Base-by-base conservation (phyloP, 2,888 invertebrate species). In the Trypoxylon attenuatum region DNA sequence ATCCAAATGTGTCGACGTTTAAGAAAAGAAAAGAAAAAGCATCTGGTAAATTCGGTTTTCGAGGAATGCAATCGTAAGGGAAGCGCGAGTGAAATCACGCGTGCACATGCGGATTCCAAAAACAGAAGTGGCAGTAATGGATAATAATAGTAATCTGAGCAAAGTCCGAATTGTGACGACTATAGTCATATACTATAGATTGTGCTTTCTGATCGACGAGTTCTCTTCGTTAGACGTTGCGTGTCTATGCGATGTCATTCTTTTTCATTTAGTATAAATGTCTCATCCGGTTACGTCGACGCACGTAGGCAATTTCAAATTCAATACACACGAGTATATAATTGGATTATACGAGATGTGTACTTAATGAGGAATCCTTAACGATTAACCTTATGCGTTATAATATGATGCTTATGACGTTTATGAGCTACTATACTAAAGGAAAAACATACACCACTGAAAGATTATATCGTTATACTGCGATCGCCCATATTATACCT, bases 361-460 rank as follows among this genome's bases (percentile, higher is more conserved):
- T 80, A 81, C 72, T 82, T 79, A 80, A 78, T 66, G 63, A 77
- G 71, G 69, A 77, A 74, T 74, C 67, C 79, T 83, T 81, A 82
- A 77, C 59, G 73, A 79, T 79, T 73, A 71, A 69, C 79, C 71
- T 81, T 84, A 82, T 70, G 77, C 76, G 73, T 82, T 81, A 72
- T 63, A 82, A 78, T 80, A 73, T 81, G 81, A 84, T 83, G 83
- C 83, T 84, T 84, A 84, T 84, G 82, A 80, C 72, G n/a, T 82
- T 82, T 82, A 83, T 81, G 77, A 80, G 76, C 82, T 84, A 83
- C 76, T 66, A 73, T 82, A 77, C 77, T 83, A 82, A 84, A 82
- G 78, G 77, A 84, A 80, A 82, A 84, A 82, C 78, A 79, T 83
- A 82, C 80, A 83, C 76, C 78, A 79, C 79, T 78, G 73, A 82